Conservation (phyloP, 2,888 invertebrate genomes). For the Caenorhabditis doughertyi region DNA sequence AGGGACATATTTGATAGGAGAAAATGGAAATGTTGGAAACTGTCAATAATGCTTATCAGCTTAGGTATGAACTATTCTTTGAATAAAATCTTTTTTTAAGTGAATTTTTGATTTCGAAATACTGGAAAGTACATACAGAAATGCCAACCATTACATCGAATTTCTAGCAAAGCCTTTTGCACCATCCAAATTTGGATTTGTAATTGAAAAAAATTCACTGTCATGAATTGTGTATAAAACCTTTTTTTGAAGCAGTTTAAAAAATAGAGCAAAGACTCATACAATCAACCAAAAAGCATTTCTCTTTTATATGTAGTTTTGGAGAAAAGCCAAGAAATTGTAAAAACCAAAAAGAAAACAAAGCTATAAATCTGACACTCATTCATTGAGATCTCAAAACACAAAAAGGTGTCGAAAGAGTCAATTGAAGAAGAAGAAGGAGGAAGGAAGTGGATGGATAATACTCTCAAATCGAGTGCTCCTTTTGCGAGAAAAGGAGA, state of each 20-base stretch:
- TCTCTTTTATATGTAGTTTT: background rate
- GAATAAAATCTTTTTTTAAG: conserved; percentile 6
- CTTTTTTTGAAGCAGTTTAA: too few species aligned
- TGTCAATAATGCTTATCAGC: conserved; percentile 40
- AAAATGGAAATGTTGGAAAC: conserved; percentile 4
- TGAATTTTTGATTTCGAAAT: background rate
- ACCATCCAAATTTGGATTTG: too few species aligned
- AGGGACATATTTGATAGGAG: background rate
- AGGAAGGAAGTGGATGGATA: conserved; percentile 27
- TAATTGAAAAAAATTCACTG: too few species aligned
- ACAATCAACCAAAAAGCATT: conserved; percentile 14
- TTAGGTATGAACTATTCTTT: conserved; percentile 3
- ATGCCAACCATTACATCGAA: too few species aligned
- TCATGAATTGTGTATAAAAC: too few species aligned
- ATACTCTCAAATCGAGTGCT: conserved; percentile 44
- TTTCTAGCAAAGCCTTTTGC: too few species aligned
- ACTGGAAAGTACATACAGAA: background rate
- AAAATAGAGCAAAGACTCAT: background rate
- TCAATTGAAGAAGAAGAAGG: background rate
- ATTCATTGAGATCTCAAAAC: conserved; percentile 27
- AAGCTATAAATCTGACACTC: conserved; percentile 47
- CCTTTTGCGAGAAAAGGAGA: conserved; percentile 11
- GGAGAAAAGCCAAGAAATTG: background rate
- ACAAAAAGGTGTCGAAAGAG: conserved; percentile 31
- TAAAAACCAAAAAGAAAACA: conserved; percentile 21